Evolutionary conservation across 1,140 invertebrate genomes (phyloP).

Genomic region (Pogonomyrmex californicus): DNA sequence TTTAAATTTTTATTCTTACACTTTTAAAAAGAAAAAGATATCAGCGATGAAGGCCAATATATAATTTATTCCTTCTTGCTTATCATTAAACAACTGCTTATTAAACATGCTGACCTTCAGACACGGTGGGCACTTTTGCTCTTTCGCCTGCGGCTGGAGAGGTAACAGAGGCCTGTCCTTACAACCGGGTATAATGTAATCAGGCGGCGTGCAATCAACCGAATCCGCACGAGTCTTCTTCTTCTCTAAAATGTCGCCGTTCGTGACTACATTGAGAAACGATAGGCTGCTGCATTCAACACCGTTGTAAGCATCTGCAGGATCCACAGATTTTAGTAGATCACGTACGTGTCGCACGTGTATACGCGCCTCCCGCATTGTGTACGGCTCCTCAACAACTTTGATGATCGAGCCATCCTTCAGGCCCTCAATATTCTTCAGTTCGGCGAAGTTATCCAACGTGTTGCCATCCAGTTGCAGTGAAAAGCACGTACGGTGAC

Average conservation of each 20-base stretch:
- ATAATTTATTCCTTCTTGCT: background rate
- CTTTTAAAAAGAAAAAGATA: no score
- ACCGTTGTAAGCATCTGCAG: constrained; percentile 97
- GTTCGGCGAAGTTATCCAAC: constrained; percentile 98
- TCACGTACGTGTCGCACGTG: constrained; percentile 99
- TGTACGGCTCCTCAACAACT: constrained; percentile 98
- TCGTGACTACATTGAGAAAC: constrained; percentile 97
- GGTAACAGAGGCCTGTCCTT: constrained; percentile 95
- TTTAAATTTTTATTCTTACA: no score
- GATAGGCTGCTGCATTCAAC: constrained; percentile 98
- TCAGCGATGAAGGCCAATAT: no score
- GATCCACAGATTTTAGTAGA: constrained; percentile 97
- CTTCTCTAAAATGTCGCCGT: constrained; percentile 96
- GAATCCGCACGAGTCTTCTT: constrained; percentile 95
- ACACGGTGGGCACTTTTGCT: constrained; percentile 95
- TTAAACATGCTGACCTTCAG: constrained; percentile 90
- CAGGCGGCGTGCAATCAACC: constrained; percentile 98
- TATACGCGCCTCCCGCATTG: constrained; percentile 98
- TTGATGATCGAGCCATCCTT: constrained; percentile 98
- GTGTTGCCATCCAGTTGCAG: constrained; percentile 97
- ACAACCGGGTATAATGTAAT: constrained; percentile 97
- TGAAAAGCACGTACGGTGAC: constrained; percentile 99
- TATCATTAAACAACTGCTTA: constrained; percentile 15
- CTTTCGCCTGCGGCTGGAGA: constrained; percentile 95
- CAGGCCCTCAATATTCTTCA: constrained; percentile 98